Conservation (phyloP, 2,797 vertebrate genomes). For the Thaleichthys pacificus region DNA sequence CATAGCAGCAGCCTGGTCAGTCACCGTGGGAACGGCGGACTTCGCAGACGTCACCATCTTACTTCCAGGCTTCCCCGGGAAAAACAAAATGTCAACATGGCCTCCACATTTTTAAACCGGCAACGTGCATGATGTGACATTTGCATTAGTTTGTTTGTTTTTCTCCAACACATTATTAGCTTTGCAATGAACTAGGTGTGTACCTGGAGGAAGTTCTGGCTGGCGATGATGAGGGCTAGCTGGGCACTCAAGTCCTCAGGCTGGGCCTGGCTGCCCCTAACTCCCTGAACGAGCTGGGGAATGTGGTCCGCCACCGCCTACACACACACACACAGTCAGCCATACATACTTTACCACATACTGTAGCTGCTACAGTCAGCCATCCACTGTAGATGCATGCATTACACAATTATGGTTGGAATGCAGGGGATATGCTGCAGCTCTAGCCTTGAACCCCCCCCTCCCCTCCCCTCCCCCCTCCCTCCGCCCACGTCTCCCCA, state of each 20-base stretch:
- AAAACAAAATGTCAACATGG: neutral
- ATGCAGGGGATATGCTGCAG: neutral
- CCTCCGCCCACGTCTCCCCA: too few species aligned
- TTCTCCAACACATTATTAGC: too few species aligned
- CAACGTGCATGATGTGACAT: neutral
- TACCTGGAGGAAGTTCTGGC: slow-evolving; percentile 97
- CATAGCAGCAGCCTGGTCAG: slow-evolving; percentile 96
- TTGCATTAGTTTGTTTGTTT: neutral
- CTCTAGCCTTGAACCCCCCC: neutral
- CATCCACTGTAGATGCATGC: neutral
- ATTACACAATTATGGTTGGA: neutral
- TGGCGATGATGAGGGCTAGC: slow-evolving; percentile 91
- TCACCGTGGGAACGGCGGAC: slow-evolving; percentile 93
- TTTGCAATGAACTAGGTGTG: neutral
- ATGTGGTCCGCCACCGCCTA: slow-evolving; percentile 96
- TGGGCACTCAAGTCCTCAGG: slow-evolving; percentile 94
- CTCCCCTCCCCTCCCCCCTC: too few species aligned
- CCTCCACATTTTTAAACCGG: neutral
- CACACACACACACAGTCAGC: slow-evolving; percentile 9
- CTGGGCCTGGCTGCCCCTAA: slow-evolving; percentile 92
- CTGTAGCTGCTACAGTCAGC: neutral
- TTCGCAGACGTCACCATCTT: slow-evolving; percentile 97
- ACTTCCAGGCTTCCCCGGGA: slow-evolving; percentile 84
- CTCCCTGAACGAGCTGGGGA: slow-evolving; percentile 95
- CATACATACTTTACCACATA: slow-evolving; percentile 10